These are phyloP conservation scores for Helicoverpa assulta DNA, from an alignment of 2,888 invertebrate species.

Conservation along the genomic window DNA sequence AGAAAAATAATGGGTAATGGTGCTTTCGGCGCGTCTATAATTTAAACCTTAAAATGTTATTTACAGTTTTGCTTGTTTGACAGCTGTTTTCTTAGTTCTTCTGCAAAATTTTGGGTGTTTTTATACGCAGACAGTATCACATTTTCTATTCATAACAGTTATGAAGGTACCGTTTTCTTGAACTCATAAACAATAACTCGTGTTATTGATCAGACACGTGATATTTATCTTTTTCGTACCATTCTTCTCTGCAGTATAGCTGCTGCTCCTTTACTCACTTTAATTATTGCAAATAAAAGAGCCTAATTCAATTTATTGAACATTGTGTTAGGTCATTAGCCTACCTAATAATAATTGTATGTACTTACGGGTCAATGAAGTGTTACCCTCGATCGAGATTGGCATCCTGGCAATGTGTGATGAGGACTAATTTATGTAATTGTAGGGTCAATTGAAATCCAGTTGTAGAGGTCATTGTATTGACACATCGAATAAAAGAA, in stretches of 20 bases:
- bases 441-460: slow-evolving; percentile 47
- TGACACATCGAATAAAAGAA: not conserved
- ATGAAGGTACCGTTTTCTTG: no score
- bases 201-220: no score
- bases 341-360: slow-evolving; percentile 25
- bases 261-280: not conserved
- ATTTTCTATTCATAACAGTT: no score
- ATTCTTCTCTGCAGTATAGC: no score
- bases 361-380: slow-evolving; percentile 21
- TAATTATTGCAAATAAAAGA: not conserved
- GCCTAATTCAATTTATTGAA: slow-evolving; percentile 15
- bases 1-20: not conserved
- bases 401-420: slow-evolving; percentile 22
- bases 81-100: no score
- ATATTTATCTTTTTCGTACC: no score
- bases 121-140: no score
- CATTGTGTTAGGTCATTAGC: slow-evolving; percentile 10
- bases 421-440: slow-evolving; percentile 26
- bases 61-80: no score
- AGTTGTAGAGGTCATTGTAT: slow-evolving; percentile 10
- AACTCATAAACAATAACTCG: no score
- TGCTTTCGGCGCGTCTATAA: no score
- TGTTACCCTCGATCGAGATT: slow-evolving; percentile 24
- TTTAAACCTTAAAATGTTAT: no score
- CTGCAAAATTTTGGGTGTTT: no score